Conservation (phyloP, 2,113 vertebrate genomes). For the Parus major region DNA sequence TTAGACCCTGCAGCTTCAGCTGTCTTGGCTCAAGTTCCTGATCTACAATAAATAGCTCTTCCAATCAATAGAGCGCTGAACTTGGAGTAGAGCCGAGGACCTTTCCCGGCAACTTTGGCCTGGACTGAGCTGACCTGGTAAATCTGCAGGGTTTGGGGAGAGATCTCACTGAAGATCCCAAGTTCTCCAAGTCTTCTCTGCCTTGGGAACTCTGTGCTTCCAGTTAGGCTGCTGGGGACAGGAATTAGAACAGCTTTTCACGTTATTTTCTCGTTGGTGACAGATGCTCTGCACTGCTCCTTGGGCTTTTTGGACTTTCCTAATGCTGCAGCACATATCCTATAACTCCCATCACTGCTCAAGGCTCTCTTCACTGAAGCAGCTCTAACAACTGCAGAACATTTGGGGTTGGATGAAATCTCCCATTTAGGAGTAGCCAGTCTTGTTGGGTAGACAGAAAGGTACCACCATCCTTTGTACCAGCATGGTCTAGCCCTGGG, state of each 20-base stretch:
- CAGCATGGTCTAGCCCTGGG: neutral
- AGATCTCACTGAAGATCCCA: accelerated
- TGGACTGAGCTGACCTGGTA: neutral
- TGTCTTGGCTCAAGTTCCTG: neutral
- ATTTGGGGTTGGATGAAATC: neutral
- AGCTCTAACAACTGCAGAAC: neutral
- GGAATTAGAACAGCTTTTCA: neutral
- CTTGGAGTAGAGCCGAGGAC: neutral
- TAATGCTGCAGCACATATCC: neutral
- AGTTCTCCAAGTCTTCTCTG: neutral
- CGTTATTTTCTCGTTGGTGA: neutral
- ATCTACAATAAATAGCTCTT: neutral
- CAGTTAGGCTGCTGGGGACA: neutral
- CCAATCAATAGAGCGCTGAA: neutral
- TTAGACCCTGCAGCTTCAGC: neutral
- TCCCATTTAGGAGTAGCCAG: neutral
- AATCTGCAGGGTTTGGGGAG: neutral
- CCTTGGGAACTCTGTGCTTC: neutral
- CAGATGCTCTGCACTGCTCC: neutral
- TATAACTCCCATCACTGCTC: neutral
- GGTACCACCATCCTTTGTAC: neutral
- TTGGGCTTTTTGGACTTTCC: neutral
- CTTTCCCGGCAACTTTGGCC: neutral
- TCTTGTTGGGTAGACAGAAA: neutral
- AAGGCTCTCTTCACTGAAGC: neutral